Conservation (phyloP, 2,113 vertebrate genomes). For the Tautogolabrus adspersus region DNA sequence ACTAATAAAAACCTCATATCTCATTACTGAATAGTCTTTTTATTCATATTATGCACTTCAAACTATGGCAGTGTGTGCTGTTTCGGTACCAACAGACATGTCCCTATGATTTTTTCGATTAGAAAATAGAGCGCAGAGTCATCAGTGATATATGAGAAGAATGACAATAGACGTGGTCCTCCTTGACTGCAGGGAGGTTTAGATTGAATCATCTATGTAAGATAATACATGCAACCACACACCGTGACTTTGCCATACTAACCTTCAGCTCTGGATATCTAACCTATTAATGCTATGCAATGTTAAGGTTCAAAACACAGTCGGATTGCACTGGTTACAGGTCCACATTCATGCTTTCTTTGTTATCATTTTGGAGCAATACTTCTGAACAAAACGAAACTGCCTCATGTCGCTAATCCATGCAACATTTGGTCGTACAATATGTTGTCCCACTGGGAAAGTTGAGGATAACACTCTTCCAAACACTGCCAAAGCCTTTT, state of each 20-base stretch:
- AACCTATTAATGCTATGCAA: constrained; percentile 22
- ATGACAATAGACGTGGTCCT: constrained; percentile 12
- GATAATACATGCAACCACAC: constrained; percentile 17
- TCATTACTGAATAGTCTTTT: constrained; percentile 2
- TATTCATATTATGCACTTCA: constrained; percentile 2
- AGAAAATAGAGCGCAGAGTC: constrained; percentile 20
- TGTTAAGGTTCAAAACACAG: constrained; percentile 3
- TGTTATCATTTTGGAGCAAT: not conserved
- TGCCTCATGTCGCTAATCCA: constrained; percentile 17
- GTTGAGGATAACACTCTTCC: constrained; percentile 52
- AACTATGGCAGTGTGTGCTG: not conserved
- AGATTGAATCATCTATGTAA: constrained; percentile 46
- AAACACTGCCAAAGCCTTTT: constrained; percentile 54
- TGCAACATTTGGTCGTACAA: constrained; percentile 60
- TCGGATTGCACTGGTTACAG: not conserved
- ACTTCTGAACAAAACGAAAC: constrained; percentile 17
- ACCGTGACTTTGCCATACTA: constrained; percentile 22
- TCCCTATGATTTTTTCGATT: constrained; percentile 16
- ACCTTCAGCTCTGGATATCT: constrained; percentile 42
- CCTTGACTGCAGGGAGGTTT: constrained; percentile 5
- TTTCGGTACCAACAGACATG: not conserved
- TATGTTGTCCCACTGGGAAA: constrained; percentile 65
- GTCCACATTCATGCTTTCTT: not conserved
- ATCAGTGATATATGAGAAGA: constrained; percentile 26
- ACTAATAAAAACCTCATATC: constrained; percentile 14